phyloP scores from a whole-genome alignment of 2,888 invertebrate species.

The Apocheima hispidaria region DNA sequence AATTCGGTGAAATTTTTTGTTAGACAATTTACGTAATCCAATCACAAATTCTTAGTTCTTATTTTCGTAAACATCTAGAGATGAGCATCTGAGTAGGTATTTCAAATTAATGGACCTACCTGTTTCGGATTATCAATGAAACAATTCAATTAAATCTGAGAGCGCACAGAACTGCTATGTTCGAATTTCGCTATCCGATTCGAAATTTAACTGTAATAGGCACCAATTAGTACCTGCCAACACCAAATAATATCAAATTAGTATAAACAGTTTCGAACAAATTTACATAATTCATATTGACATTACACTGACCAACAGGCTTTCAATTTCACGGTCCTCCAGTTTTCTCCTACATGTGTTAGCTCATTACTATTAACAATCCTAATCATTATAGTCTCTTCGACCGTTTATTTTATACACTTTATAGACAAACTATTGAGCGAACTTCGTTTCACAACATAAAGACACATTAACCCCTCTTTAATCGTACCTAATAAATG shows the following conservation, averaged over 20 bases:
- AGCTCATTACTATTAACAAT: too few relatives aligned
- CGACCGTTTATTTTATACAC: too few relatives aligned
- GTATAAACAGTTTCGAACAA: constrained; percentile 18
- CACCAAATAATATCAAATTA: constrained; percentile 17
- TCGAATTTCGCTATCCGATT: constrained; percentile 11
- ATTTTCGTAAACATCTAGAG: constrained; percentile 35
- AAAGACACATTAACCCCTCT: too few relatives aligned
- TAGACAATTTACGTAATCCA: constrained; percentile 49
- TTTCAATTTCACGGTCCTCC: not conserved
- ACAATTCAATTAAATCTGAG: constrained; percentile 11
- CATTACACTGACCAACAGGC: not conserved
- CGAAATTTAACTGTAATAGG: constrained; percentile 12
- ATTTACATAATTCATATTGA: constrained; percentile 4
- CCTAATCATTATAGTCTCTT: too few relatives aligned
- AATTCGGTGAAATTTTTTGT: constrained; percentile 48
- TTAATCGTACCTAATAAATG: constrained; percentile 60
- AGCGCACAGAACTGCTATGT: constrained; percentile 1
- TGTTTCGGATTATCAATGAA: constrained; percentile 9
- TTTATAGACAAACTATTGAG: constrained; percentile 51
- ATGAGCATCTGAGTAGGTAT: constrained; percentile 23
- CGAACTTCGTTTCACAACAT: constrained; percentile 44
- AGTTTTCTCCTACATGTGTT: not conserved
- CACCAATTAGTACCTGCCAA: constrained; percentile 20
- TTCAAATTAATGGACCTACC: constrained; percentile 20
- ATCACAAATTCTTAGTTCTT: constrained; percentile 45